Base-by-base conservation (phyloP, 2,888 invertebrate genomes). In the Campoletis raptor region DNA sequence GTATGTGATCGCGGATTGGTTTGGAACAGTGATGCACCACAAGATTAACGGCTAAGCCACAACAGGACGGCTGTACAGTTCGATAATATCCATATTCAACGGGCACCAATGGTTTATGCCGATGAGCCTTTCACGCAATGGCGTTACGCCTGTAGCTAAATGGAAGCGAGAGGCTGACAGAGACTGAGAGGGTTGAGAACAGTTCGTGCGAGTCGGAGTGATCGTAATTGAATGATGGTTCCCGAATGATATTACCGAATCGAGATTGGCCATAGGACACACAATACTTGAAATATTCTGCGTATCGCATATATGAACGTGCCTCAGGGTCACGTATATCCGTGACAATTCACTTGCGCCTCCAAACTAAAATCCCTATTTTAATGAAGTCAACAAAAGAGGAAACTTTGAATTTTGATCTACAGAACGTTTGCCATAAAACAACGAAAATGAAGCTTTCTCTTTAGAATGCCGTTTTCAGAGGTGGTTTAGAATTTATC, bases 231-330 rank as follows among this genome's bases (percentile, higher is more conserved):
- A 93, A 92, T 92, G 92, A 93, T 91, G 90, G 89, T 86, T 72
- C 90, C 89, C 89, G 90, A 92, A 92, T 91, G 92, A 92, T 93
- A 92, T 93, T 93, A 93, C 92, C 91, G 91, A 88, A 90, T 90
- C 88, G 91, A 92, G 91, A 94, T 93, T 92, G 90, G 90, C 91
- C 91, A 88, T 85, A 86, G 90, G 88, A 90, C 90, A 90, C 89
- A 90, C 90, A 91, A 91, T 90, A 90, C 87, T 86, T 89, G 88
- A 88, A 89, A 89, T 85, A 76, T 90, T 89, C 89, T 61, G 72
- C 67, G 42, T 21, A 67, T 54, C 54, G 67, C 45, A 40, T 2
- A 24, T 21, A 45, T 70, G 54, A 57, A 67, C 15, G 67, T 52
- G 18, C 2, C 30, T 30, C n/a, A 10, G 15, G 10, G 37, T 61